A percentile compares a stretch with the other conserved stretches of the same genome.
Conservation (phyloP, 2,797 vertebrate genomes). For the Gastrophryne carolinensis region DNA sequence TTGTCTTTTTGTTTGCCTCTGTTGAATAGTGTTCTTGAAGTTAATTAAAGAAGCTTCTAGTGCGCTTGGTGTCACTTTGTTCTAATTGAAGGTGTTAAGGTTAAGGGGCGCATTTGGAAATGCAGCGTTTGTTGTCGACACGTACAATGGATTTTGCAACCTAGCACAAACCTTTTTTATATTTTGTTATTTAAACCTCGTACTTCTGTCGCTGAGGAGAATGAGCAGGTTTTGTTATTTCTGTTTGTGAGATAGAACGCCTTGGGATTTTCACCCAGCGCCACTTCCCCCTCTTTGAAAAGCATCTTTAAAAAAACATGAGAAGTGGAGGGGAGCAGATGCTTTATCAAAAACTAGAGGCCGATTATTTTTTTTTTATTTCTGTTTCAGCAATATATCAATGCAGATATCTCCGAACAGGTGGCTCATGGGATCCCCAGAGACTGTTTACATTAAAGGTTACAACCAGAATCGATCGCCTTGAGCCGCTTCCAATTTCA, state of each 20-base stretch:
- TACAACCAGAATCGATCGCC: slow-evolving; percentile 70
- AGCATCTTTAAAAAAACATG: slow-evolving; percentile 50
- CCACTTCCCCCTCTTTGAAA: slow-evolving; percentile 54
- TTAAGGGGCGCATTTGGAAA: slow-evolving; percentile 34
- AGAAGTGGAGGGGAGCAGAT: slow-evolving; percentile 57
- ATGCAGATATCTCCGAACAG: slow-evolving; percentile 62
- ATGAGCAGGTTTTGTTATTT: slow-evolving; percentile 39
- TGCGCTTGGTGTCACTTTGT: background rate
- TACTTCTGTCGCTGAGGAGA: slow-evolving; percentile 8
- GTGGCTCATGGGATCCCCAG: slow-evolving; percentile 58
- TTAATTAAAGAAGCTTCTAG: background rate
- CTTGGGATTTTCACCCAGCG: slow-evolving; percentile 47
- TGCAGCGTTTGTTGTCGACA: slow-evolving; percentile 23
- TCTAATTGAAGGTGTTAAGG: slow-evolving; percentile 5
- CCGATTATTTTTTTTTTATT: slow-evolving; percentile 64
- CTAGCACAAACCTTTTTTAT: background rate
- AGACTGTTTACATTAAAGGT: slow-evolving; percentile 62
- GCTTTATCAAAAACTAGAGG: slow-evolving; percentile 57
- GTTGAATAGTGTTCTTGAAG: background rate
- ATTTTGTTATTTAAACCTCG: slow-evolving; percentile 24
- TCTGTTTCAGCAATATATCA: slow-evolving; percentile 59
- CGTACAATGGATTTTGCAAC: slow-evolving; percentile 11
- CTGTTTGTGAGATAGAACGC: slow-evolving; percentile 24
- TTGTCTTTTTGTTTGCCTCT: background rate
- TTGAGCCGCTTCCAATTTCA: slow-evolving; percentile 61